These are phyloP conservation scores for Oreocharis arfaki DNA, from an alignment of 2,113 vertebrate species.

Conservation along the genomic window DNA sequence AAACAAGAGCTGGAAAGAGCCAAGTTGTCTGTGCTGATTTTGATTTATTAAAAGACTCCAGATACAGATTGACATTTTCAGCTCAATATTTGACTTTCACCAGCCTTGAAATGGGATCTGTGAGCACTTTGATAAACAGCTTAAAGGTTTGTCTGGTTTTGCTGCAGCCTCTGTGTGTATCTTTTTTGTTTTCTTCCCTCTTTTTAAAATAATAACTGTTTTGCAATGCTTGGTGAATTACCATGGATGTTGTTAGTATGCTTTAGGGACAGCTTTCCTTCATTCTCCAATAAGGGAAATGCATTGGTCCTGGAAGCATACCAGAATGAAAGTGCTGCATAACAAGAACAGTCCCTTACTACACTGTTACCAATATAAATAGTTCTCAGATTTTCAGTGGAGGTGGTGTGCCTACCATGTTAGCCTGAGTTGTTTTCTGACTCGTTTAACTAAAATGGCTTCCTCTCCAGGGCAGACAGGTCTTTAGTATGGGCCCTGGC, in stretches of 20 bases:
- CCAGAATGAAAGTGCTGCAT: conserved; percentile 32
- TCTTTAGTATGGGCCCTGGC: neutral
- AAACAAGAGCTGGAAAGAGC: conserved; percentile 48
- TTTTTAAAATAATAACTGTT: conserved; percentile 5
- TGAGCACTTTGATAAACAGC: conserved; percentile 20
- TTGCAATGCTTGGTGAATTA: neutral
- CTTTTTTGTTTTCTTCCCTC: neutral
- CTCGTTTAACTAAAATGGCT: conserved; percentile 23
- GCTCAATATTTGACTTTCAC: conserved; percentile 63
- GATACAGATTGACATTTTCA: conserved; percentile 40
- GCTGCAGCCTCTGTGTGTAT: neutral
- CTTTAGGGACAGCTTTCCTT: conserved; percentile 39
- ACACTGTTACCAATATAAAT: conserved; percentile 17
- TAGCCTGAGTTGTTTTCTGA: conserved; percentile 9
- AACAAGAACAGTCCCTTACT: conserved; percentile 41
- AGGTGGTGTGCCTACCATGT: conserved; percentile 32
- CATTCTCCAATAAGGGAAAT: neutral
- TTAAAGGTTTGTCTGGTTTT: conserved; percentile 32
- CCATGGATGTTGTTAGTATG: neutral
- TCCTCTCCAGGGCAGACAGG: neutral
- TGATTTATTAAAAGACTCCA: conserved; percentile 31
- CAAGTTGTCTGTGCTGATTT: conserved; percentile 54
- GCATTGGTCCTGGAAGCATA: conserved; percentile 13
- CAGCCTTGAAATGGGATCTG: conserved; percentile 28
- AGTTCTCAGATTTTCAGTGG: conserved; percentile 34